Conservation (phyloP, 2,888 invertebrate species). For the Entomobrya proxima region DNA sequence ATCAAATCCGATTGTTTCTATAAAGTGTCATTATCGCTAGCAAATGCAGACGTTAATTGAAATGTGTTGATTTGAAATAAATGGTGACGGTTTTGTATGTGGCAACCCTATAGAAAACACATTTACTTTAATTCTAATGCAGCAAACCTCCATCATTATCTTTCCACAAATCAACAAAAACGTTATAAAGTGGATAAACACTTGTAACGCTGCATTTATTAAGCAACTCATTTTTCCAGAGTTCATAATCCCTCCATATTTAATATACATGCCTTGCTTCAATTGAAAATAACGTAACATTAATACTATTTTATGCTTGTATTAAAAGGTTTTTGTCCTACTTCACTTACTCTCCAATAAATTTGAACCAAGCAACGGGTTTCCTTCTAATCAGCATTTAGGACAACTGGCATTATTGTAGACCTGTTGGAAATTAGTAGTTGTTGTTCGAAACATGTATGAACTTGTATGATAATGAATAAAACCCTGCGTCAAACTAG, state of each 20-base stretch:
- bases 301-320: neutral
- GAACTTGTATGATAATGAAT: conserved; percentile 57
- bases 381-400: conserved; percentile 44
- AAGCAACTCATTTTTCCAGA: no score
- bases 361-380: conserved; percentile 29
- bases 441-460: no score
- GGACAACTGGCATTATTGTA: conserved; percentile 53
- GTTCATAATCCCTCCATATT: neutral
- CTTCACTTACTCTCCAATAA: conserved; percentile 29
- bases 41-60: neutral
- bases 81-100: no score
- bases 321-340: conserved; percentile 4
- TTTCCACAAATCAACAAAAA: no score
- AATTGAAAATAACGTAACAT: neutral
- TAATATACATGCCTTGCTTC: no score
- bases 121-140: no score
- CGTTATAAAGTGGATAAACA: no score
- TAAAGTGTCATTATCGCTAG: neutral
- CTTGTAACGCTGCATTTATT: no score
- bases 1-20: neutral
- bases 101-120: no score
- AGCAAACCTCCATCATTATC: no score
- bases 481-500: conserved; percentile 43
- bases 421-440: conserved; percentile 53
- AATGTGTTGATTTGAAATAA: no score